Evolutionary conservation across 2,888 invertebrate genomes (phyloP).

Genomic region (Parasteatoda lunata): DNA sequence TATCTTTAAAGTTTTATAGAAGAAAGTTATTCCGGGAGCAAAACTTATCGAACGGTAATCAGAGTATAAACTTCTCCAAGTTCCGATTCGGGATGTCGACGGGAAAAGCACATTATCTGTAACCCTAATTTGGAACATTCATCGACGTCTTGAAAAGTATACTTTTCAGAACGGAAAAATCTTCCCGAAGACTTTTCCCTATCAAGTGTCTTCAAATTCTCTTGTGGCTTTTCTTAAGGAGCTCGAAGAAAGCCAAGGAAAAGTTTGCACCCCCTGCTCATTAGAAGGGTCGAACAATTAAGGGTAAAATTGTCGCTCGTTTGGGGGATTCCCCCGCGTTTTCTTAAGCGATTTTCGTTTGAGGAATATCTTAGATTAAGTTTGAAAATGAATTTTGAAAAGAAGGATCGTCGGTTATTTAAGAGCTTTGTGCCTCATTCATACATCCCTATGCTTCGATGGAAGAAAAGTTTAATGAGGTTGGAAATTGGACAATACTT

Average conservation of each 20-base stretch:
- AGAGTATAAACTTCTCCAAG: no score
- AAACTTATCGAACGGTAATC: no score
- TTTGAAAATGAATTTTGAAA: slow-evolving; percentile 2
- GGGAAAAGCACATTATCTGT: background rate
- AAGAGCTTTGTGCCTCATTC: background rate
- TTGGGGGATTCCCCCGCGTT: slow-evolving; percentile 51
- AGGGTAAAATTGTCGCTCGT: slow-evolving; percentile 51
- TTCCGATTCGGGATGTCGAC: no score
- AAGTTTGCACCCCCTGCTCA: slow-evolving; percentile 45
- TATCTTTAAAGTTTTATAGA: no score
- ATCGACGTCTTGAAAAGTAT: background rate
- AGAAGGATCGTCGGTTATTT: background rate
- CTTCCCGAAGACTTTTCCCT: slow-evolving; percentile 6
- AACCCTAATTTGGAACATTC: slow-evolving; percentile 24
- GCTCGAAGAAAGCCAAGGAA: slow-evolving; percentile 17
- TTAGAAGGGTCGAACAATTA: slow-evolving; percentile 57
- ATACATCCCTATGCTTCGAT: background rate
- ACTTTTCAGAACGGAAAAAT: slow-evolving; percentile 24
- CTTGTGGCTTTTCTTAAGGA: slow-evolving; percentile 30
- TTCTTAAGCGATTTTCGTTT: slow-evolving; percentile 57
- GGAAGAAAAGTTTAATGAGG: slow-evolving; percentile 1
- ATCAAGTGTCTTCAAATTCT: slow-evolving; percentile 23
- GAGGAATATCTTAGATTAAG: slow-evolving; percentile 21
- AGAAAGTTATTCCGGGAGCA: no score
- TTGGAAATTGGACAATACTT: background rate